Conservation (phyloP, 2,888 invertebrate species). For the Auanema freiburgensis region DNA sequence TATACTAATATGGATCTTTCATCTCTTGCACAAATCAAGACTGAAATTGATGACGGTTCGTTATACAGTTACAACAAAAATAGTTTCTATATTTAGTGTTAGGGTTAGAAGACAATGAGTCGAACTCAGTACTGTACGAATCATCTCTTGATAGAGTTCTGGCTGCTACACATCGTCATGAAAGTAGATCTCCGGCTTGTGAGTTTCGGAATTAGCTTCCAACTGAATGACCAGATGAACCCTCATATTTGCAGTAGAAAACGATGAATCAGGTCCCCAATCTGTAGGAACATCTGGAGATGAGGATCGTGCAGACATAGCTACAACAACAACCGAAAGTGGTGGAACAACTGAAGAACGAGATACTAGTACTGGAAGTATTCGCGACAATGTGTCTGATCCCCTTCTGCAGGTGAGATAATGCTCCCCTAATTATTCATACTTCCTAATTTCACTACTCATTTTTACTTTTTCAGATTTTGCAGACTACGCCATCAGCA, state of each 20-base stretch:
- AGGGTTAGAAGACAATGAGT: slow-evolving; percentile 1
- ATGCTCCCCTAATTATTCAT: too few relatives aligned
- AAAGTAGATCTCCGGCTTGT: slow-evolving; percentile 33
- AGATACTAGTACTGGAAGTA: neutral
- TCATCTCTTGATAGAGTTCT: slow-evolving; percentile 34
- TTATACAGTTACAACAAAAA: too few relatives aligned
- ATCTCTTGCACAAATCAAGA: too few relatives aligned
- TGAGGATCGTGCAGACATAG: slow-evolving; percentile 18
- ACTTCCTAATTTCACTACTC: too few relatives aligned
- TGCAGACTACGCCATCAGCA: too few relatives aligned
- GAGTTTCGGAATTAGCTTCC: slow-evolving; percentile 6
- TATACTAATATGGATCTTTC: too few relatives aligned
- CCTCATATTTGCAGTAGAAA: slow-evolving; percentile 26
- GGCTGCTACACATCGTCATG: slow-evolving; percentile 29
- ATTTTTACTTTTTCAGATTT: too few relatives aligned
- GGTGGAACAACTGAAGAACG: slow-evolving; percentile 10
- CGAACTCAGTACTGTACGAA: slow-evolving; percentile 7
- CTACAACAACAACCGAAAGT: neutral
- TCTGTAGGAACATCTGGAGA: slow-evolving; percentile 26
- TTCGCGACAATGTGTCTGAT: neutral
- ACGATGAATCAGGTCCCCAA: slow-evolving; percentile 42
- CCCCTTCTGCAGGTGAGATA: neutral
- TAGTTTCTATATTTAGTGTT: neutral
- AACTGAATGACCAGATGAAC: neutral
- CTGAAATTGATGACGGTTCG: too few relatives aligned